Evolutionary conservation across 2,888 invertebrate genomes (phyloP), one percentile per base, ranked within the genome.

Genomic region (Phasia obesa): DNA sequence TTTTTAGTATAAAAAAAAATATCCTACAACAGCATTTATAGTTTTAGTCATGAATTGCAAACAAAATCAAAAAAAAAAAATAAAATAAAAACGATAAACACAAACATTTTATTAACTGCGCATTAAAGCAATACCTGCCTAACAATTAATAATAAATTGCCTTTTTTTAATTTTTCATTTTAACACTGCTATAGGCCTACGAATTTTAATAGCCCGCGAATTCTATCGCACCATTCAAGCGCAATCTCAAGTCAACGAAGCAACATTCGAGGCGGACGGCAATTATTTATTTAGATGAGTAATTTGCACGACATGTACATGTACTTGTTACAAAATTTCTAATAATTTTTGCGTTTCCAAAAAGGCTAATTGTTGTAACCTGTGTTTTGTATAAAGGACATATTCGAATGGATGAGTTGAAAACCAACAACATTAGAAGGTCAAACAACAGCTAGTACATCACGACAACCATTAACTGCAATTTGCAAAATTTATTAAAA

Each of bases 161-260:
- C 57, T 62, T 53, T 70, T 60, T 80, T 59, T 53, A 64, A 7
- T 47, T 17, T 78, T 76, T 77, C 9, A 42, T 62, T 55, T 27
- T 47, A 53, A 27, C 19, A 17, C 44, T 55, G 62, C 64, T 81
- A 69, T 65, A 89, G 89, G 90, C 90, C 88, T 89, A 88, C 88
- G 90, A 89, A 84, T 89, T 89, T 89, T 89, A 89, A 90, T 88
- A 88, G 86, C 88, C 31, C 55, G 53, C 44, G 60, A 80, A 74
- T 53, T 67, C 17, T 73, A 81, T 77, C 77, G 77, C 53, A 64
- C 64, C 23, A 60, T 51, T 67, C 55, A 64, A 25, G 25, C 44
- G 42, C 55, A 49, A 38, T 19, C 44, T 49, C 69, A 65, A 23
- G n/a, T 23, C 57, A 31, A 27, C 4, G 70, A 51, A 85, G 85